Evolutionary conservation across 2,113 vertebrate species (phyloP).

Genomic region (Rhinopomastus cyanomelas): DNA sequence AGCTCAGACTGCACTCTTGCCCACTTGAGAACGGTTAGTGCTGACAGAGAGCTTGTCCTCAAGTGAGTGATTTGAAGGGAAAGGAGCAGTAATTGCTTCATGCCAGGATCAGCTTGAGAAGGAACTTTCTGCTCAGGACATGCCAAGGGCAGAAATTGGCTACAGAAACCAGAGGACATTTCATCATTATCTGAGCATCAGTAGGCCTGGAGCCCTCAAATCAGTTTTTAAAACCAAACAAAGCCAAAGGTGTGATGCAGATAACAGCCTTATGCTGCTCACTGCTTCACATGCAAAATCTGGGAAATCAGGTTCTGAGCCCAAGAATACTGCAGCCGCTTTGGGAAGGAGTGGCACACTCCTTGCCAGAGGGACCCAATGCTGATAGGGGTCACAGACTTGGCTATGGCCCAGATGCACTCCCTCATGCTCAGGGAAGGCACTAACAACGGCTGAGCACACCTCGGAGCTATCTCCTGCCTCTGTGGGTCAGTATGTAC

Average conservation of each 20-base stretch:
- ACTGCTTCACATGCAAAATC: not conserved
- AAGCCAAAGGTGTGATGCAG: not conserved
- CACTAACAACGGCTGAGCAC: not conserved
- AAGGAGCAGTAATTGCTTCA: not conserved
- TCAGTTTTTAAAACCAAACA: not conserved
- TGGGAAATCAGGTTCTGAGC: not conserved
- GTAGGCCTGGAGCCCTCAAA: not conserved
- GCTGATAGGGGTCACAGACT: rapidly evolving
- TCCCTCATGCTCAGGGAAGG: not conserved
- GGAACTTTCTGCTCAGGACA: not conserved
- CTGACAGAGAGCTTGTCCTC: rapidly evolving
- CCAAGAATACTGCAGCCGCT: rapidly evolving
- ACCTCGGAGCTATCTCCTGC: not conserved
- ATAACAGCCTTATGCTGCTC: not conserved
- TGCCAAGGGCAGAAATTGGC: not conserved
- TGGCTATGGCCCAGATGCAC: not conserved
- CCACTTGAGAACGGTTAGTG: rapidly evolving
- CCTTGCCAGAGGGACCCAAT: rapidly evolving
- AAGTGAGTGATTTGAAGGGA: not conserved
- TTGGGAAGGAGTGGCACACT: not conserved
- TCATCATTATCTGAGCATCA: not conserved
- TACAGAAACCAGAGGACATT: not conserved
- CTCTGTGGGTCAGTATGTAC: not conserved
- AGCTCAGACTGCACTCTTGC: not conserved
- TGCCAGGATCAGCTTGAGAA: not conserved